Base-by-base conservation (phyloP, 2,888 invertebrate species). In the Drosophila ezoana region DNA sequence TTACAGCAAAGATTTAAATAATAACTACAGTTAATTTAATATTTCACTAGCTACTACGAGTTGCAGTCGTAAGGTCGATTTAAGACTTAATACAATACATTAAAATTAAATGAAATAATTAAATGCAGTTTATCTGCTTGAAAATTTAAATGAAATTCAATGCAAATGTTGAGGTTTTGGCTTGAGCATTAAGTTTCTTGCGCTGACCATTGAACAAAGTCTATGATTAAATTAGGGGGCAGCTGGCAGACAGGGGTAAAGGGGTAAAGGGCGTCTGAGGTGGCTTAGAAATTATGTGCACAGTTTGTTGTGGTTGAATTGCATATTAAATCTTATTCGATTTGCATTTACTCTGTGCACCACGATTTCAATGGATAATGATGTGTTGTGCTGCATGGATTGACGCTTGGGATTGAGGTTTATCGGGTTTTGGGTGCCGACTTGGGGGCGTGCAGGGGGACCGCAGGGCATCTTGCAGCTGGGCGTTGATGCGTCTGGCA, bases 241-340 rank as follows among this genome's bases (percentile, higher is more conserved):
- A 14, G 11, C 3, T 11, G 51, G 1, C 1, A 5, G 3, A 20
- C 14, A 3, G 11, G 23, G 11, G 38, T 9, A n/a, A 10, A 3
- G 11, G 23, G 11, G 38, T 9, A n/a, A 10, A 8, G 16, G 40
- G 10, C 16, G 16, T 9, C 16, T 40, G 11, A 20, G 20, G 77
- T 37, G 72, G 16, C 23, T 20, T 23, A 45, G 62, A 66, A 71
- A 79, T 76, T 66, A 72, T 80, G 68, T 68, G 81, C 74, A 65
- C 70, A 81, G 87, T 74, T 83, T 77, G 70, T 75, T 83, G 83
- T 61, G 83, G 83, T 89, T 67, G 44, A 65, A 59, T 54, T 72
- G 89, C 75, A 89, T 87, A 89, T 83, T 87, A 83, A 89, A 87
- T 84, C 75, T 81, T 81, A 83, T 83, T 81, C 74, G 84, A 83